Percentiles rank a stretch among this genome's conserved stretches.
These are phyloP conservation scores for Promerops cafer DNA, from an alignment of 2,113 vertebrate genomes.

Conservation along the genomic window DNA sequence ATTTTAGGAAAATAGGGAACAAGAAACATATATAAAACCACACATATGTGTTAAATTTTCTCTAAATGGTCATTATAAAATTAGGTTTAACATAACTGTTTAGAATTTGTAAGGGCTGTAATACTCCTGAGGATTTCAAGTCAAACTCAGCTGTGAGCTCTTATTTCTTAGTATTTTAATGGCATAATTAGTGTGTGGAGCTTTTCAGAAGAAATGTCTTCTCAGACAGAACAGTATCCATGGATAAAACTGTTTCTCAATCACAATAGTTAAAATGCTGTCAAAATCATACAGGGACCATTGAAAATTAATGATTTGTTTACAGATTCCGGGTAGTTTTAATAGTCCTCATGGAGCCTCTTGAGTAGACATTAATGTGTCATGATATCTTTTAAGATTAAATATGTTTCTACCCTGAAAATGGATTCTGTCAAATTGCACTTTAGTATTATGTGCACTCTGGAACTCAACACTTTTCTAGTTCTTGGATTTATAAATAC, in stretches of 20 bases:
- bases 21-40: not conserved
- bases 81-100: not conserved
- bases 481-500: not conserved
- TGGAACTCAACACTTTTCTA: not conserved
- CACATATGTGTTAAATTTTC: not conserved
- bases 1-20: not conserved
- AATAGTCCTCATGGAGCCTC: too few relatives aligned
- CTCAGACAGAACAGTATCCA: too few relatives aligned
- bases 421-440: not conserved
- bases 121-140: not conserved
- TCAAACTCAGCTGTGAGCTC: not conserved
- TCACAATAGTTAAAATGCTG: accelerated
- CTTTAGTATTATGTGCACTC: not conserved
- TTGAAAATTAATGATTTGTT: not conserved
- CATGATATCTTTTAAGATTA: not conserved
- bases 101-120: not conserved
- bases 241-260: not conserved
- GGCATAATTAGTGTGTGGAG: not conserved
- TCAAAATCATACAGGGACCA: not conserved
- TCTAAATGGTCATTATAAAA: not conserved
- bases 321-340: too few relatives aligned
- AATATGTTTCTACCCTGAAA: not conserved
- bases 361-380: not conserved
- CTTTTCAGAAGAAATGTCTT: not conserved
- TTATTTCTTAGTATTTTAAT: not conserved